Percentiles rank a stretch among this genome's conserved stretches.
These are phyloP conservation scores for Tapera naevia DNA, from an alignment of 2,797 vertebrate species.

Conservation along the genomic window DNA sequence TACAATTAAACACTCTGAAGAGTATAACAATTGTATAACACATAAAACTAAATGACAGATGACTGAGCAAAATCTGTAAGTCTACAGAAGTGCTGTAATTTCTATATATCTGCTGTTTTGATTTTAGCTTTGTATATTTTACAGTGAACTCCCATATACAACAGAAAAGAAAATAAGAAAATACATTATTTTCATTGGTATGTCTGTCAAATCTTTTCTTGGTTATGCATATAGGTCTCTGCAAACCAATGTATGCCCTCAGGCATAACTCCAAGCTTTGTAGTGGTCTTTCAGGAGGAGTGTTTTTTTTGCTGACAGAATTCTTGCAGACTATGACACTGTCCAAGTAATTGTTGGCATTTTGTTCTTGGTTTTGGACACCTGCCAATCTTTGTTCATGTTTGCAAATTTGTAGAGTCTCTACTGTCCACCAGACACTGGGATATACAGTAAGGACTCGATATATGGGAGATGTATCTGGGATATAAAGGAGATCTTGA, in stretches of 20 bases:
- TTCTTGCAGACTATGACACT: background rate
- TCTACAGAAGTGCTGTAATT: background rate
- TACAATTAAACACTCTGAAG: background rate
- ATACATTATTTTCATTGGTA: background rate
- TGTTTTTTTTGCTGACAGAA: background rate
- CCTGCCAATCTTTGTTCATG: background rate
- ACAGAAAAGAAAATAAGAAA: background rate
- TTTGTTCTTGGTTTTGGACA: background rate
- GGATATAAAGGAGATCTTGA: accelerated
- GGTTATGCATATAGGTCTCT: background rate
- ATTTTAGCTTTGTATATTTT: background rate
- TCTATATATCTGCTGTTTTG: background rate
- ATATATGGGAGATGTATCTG: too few species aligned
- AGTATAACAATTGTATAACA: background rate
- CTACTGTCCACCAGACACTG: background rate
- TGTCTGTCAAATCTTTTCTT: background rate
- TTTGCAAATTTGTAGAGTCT: background rate
- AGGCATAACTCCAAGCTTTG: background rate
- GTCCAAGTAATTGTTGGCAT: background rate
- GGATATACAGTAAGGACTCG: background rate
- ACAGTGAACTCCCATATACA: background rate
- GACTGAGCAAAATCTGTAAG: background rate
- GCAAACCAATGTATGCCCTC: background rate
- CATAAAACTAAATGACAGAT: background rate
- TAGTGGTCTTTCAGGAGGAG: background rate